Evolutionary conservation across 2,797 vertebrate genomes (phyloP), one percentile per base, ranked within the genome.

Genomic region (Poeciliopsis gracilis): DNA sequence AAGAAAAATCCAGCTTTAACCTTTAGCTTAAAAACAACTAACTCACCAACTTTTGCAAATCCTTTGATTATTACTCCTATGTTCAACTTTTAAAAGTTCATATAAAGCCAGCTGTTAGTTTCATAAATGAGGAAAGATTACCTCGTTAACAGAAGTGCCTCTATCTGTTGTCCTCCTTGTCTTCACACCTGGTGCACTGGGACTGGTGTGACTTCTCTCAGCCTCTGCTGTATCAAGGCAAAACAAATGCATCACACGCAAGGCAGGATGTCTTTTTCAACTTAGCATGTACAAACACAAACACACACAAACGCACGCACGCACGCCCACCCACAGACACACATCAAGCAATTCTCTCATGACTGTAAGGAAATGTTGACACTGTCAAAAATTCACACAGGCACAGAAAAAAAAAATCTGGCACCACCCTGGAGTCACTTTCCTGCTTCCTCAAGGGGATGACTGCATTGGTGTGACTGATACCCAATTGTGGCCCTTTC

Each of bases 351-450:
- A 75, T 70, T 57, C 6, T 75, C 72, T 57, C 69, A 28, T 9
- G 15, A 82, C 86, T 71, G 72, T 74, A 33, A 75, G 76, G 38
- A 86, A 75, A 73, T 92, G 89, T 93, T 95, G 94, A 94, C 89
- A 93, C 57, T 91, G 92, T 93, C 92, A 94, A 93, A 90, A 94
- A 90, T 73, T 73, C 85, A 89, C 72, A 59, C 3, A 87, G 84
- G 77, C 79, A 82, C 71, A 49, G 82, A 49, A 20, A 47, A 47
- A 47, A 33, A 82, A 28, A 87, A 46, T 78, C 25, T 47, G 51
- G 71, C 82, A 75, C 69, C 83, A 71, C 81, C 82, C 76, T 30
- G 0, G 63, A 86, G 80, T 79, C 76, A 76, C 87, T 92, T 78
- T 61, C 84, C 77, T 10, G 38, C 78, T 70, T 76, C 63, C 77